Percentiles rank a stretch among this genome's conserved stretches.
Evolutionary conservation across 2,888 invertebrate species (phyloP).

Genomic region (Dryobota labecula): DNA sequence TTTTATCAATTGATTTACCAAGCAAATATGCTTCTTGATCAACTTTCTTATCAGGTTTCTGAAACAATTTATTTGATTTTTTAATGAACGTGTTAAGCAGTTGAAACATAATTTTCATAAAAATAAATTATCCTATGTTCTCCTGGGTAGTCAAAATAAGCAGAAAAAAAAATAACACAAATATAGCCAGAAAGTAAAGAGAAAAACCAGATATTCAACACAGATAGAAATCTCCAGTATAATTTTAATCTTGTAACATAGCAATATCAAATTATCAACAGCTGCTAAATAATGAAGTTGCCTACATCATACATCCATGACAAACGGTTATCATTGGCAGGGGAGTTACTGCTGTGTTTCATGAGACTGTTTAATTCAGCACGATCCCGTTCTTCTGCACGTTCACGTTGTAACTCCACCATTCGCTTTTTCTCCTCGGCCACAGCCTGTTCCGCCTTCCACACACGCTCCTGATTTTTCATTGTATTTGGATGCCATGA

Average conservation of each 20-base stretch:
- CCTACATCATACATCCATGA: conserved; percentile 97
- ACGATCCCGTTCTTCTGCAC: conserved; percentile 92
- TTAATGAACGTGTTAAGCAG: neutral
- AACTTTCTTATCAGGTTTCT: conserved; percentile 91
- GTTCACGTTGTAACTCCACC: conserved; percentile 92
- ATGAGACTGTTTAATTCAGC: conserved; percentile 91
- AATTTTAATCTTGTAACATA: neutral
- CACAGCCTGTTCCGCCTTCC: conserved; percentile 94
- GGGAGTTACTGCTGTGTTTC: conserved; percentile 89
- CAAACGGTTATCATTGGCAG: conserved; percentile 91
- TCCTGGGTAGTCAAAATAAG: neutral
- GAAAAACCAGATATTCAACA: neutral
- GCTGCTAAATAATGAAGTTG: neutral
- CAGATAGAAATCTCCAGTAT: neutral
- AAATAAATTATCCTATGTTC: neutral
- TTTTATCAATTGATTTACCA: conserved; percentile 95
- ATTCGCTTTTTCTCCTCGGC: conserved; percentile 93
- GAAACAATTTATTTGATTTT: conserved; percentile 47
- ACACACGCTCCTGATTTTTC: conserved; percentile 94
- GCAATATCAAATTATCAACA: neutral
- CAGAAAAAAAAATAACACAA: neutral
- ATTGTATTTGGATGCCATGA: conserved; percentile 95
- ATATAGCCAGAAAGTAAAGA: neutral
- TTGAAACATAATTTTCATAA: no score
- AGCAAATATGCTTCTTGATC: conserved; percentile 97